Evolutionary conservation across 2,797 vertebrate species (phyloP).

Genomic region (Alca torda): DNA sequence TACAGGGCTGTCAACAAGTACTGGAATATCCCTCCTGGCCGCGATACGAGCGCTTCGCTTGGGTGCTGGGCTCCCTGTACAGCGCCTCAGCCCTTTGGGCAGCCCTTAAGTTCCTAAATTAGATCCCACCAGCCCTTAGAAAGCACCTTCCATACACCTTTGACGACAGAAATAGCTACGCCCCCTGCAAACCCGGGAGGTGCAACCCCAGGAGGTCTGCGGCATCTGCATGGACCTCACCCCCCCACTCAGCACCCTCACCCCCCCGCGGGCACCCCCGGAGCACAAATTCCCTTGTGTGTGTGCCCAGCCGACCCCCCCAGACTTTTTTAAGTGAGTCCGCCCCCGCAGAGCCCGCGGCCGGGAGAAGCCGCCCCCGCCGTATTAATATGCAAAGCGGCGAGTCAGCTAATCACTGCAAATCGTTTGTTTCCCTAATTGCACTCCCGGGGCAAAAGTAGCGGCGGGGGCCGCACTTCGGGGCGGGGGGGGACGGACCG

Average conservation of each 20-base stretch:
- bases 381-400: not conserved
- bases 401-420: not conserved
- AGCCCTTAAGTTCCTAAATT: fast-evolving
- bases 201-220: not conserved
- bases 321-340: not conserved
- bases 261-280: not conserved
- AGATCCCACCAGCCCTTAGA: not conserved
- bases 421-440: not conserved
- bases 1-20: not conserved
- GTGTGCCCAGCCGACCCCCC: not conserved
- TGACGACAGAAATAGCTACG: not conserved
- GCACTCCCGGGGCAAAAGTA: not conserved
- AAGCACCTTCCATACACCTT: not conserved
- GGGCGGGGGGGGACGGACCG: not conserved
- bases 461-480: not conserved
- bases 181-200: not conserved
- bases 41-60: fast-evolving
- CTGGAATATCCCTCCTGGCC: not conserved
- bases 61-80: not conserved
- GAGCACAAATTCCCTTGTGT: not conserved
- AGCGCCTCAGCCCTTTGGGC: not conserved
- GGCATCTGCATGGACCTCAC: not conserved
- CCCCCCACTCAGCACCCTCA: not conserved
- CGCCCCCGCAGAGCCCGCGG: not conserved
- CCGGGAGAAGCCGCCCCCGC: not conserved